Evolutionary conservation across 2,797 vertebrate genomes (phyloP), one percentile per base, ranked within the genome.

Genomic region (Dallia pectoralis): DNA sequence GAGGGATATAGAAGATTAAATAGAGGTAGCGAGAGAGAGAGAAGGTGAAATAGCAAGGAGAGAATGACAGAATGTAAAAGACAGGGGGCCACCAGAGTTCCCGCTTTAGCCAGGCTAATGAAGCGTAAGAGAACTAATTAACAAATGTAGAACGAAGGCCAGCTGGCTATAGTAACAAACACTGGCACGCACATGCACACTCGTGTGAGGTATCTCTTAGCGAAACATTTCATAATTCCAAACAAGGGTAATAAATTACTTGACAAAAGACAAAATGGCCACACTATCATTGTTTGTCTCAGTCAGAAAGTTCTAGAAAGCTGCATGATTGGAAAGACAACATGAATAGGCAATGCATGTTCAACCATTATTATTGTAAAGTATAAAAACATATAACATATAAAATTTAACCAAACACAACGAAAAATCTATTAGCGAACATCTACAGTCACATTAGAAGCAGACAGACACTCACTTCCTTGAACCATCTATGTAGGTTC

Each of bases 391-490:
- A n/a, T n/a, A n/a, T n/a, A n/a, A n/a, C n/a, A n/a, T n/a, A n/a
- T n/a, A n/a, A n/a, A n/a, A n/a, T n/a, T n/a, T n/a, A n/a, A n/a
- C n/a, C n/a, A n/a, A n/a, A n/a, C n/a, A n/a, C n/a, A n/a, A n/a
- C n/a, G n/a, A n/a, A n/a, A n/a, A n/a, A n/a, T 12, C 11, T 44
- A 8, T 18, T 51, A 51, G 4, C 4, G 51, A 22, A 25, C 19
- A 15, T 59, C 22, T 59, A 51, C 18, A 8, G 15, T 61, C 7
- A 25, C 27, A 16, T 29, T 4, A 32, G 33, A 33, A 32, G 63
- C 9, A 33, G 63, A 66, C 63, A 40, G 18, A 66, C 30, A 40
- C 63, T 66, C 63, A 66, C 63, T 32, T 66, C 36, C 63, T 33
- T 36, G 19, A 66, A 66, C 16, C 32, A 66, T 66, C 63, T 33